phyloP scores from a whole-genome alignment of 2,888 invertebrate genomes.

The Hemithea aestivaria region DNA sequence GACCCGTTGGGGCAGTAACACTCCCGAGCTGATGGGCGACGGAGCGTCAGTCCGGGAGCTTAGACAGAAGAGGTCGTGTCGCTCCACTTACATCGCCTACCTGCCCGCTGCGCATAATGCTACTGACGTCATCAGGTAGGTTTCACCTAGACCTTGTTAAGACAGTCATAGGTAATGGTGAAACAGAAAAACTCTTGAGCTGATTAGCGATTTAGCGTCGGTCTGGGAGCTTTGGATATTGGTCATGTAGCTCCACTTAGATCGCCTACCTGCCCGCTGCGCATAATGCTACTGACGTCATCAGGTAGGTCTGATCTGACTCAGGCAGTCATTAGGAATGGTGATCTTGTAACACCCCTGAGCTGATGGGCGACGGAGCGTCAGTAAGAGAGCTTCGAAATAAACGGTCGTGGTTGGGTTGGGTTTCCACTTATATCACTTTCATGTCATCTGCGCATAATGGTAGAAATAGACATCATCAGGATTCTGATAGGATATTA shows the following conservation, averaged over 20 bases:
- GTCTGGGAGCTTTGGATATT: constrained; percentile 59
- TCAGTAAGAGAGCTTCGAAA: constrained; percentile 61
- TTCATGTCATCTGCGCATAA: constrained; percentile 64
- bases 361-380: constrained; percentile 54
- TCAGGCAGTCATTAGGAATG: no score
- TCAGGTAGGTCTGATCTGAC: no score
- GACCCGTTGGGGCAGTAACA: constrained; percentile 56
- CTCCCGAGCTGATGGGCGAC: constrained; percentile 58
- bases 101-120: constrained; percentile 60
- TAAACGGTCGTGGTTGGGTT: constrained; percentile 51
- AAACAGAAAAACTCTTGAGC: constrained; percentile 58
- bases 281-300: constrained; percentile 61
- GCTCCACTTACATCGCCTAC: constrained; percentile 63
- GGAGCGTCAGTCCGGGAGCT: constrained; percentile 58
- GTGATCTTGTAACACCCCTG: constrained; percentile 60
- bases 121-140: constrained; percentile 66
- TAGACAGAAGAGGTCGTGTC: constrained; percentile 56
- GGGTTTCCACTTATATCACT: constrained; percentile 60
- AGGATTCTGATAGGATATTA: no score
- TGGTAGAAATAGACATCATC: constrained; percentile 61
- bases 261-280: constrained; percentile 64
- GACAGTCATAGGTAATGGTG: no score
- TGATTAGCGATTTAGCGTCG: constrained; percentile 50
- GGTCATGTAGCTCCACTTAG: constrained; percentile 61
- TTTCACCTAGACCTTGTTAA: no score